phyloP scores from a whole-genome alignment of 2,888 invertebrate genomes.

The Biston betularia region DNA sequence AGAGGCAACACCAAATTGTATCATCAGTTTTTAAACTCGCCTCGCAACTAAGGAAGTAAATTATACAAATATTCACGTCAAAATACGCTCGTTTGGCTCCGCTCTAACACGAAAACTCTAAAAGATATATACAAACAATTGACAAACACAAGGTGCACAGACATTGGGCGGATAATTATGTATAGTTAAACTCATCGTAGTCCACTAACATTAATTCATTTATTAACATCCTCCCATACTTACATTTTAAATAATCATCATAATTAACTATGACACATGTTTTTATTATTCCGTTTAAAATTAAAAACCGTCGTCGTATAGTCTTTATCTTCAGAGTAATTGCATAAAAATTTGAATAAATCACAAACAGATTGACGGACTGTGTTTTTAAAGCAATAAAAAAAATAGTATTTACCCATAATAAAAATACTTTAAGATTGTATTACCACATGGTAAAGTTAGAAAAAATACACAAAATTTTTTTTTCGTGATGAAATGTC shows the following conservation, averaged over 20 bases:
- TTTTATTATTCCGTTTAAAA: background rate
- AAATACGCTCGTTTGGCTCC: too few species aligned
- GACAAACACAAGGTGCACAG: constrained; percentile 52
- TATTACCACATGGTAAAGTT: too few species aligned
- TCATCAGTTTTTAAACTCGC: too few species aligned
- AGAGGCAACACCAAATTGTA: too few species aligned
- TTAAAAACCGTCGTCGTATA: constrained; percentile 1
- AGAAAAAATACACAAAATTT: background rate
- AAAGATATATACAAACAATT: constrained; percentile 66
- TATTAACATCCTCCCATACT: constrained; percentile 14
- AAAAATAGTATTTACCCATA: background rate
- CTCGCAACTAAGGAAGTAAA: too few species aligned
- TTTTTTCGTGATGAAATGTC: constrained; percentile 14
- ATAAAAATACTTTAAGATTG: constrained; percentile 13
- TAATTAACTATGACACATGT: background rate
- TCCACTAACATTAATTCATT: constrained; percentile 16
- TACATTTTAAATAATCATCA: background rate
- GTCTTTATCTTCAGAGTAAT: background rate
- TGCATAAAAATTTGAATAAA: too few species aligned
- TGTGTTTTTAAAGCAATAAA: background rate
- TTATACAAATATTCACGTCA: too few species aligned
- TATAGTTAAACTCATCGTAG: constrained; percentile 36
- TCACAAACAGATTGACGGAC: background rate
- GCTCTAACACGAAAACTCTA: constrained; percentile 43
- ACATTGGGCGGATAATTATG: constrained; percentile 45